Evolutionary conservation across 2,888 invertebrate species (phyloP), one percentile per base, ranked within the genome.

Genomic region (Euzophera pinguis): DNA sequence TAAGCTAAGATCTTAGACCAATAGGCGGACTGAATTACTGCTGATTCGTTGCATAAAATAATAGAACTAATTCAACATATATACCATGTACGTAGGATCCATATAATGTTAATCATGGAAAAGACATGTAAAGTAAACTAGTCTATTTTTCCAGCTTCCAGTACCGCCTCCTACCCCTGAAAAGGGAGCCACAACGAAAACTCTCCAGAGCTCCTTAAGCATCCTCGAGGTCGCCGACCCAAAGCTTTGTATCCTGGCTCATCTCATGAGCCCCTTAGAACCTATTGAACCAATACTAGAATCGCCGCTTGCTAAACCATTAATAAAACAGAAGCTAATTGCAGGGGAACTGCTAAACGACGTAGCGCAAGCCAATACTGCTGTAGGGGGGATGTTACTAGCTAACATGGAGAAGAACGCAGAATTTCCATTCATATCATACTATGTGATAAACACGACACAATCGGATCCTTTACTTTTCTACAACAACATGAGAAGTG

Each of bases 401-500:
- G 95, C 96, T 12, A 97, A 97, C 71, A 96, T 97, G 95, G 97
- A 97, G 75, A 94, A 94, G 73, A 95, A 94, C 75, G 97, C 96
- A 35, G 97, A 97, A 74, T 97, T 97, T 74, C 97, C 97, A 10
- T 97, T 97, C 87, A 97, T 97, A 90, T 93, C 96, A 10, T 96
- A 97, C 79, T 97, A 97, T 85, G 93, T 97, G 71, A 95, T 97
- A 84, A 97, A 97, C 79, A 96, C 96, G 53, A 93, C 94, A 59
- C 95, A 95, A 85, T 95, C 95, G 48, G 97, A 97, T 83, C 96
- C 96, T 51, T 91, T 95, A 66, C 93, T 95, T 63, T 97, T 97
- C 85, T 96, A 97, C 84, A 94, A 95, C 73, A 95, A 95, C 72
- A 93, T 97, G 78, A 93, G 97, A 73, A 93, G 95, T 78, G 94